Evolutionary conservation across 2,888 invertebrate genomes (phyloP).

Genomic region (Leptopterna dolabrata): DNA sequence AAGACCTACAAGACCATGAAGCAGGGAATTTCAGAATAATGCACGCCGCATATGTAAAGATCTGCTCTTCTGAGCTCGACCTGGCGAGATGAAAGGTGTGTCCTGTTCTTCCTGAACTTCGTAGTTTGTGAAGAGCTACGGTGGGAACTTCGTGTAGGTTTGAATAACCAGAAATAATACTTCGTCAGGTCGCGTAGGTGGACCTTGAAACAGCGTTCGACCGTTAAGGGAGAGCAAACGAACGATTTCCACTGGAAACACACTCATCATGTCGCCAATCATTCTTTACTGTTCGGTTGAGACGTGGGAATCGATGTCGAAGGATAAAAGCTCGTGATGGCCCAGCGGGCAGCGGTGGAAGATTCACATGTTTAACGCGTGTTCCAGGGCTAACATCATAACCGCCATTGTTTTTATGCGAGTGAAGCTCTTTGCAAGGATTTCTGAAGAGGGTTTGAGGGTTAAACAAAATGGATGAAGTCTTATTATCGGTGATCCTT

Average conservation of each 20-base stretch:
- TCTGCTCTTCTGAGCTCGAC: too few relatives aligned
- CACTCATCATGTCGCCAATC: background rate
- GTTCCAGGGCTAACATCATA: background rate
- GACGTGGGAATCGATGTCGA: background rate
- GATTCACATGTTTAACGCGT: background rate
- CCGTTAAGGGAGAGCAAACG: background rate
- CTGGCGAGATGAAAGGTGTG: too few relatives aligned
- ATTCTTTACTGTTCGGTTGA: background rate
- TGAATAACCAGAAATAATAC: too few relatives aligned
- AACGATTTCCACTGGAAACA: background rate
- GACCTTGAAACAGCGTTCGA: background rate
- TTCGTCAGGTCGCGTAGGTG: background rate
- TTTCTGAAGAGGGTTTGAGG: background rate
- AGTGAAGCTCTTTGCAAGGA: background rate
- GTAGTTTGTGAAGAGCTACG: too few relatives aligned
- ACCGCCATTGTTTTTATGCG: background rate
- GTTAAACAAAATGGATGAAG: background rate
- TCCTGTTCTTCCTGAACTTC: too few relatives aligned
- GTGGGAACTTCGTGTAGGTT: too few relatives aligned
- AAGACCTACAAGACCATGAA: too few relatives aligned
- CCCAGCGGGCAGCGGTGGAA: background rate
- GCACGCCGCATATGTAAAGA: too few relatives aligned
- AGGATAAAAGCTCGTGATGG: background rate
- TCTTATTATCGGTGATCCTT: background rate
- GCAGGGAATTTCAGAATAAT: too few relatives aligned